Evolutionary conservation across 2,888 invertebrate genomes (phyloP), one percentile per base, ranked within the genome.

Genomic region (Hypena proboscidalis): DNA sequence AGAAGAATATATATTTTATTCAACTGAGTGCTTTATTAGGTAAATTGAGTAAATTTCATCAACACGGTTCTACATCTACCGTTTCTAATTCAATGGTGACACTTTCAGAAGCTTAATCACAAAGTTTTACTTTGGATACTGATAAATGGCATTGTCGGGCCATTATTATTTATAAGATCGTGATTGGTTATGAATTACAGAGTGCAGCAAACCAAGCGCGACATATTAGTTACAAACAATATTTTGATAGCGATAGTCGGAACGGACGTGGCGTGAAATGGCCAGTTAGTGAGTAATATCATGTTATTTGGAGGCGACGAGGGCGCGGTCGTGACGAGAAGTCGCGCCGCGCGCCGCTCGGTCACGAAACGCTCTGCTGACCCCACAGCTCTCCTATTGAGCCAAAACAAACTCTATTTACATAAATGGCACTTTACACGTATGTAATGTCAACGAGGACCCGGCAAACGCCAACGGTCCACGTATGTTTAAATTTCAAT

Each of bases 281-380:
- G 83, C 82, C 87, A 84, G 88, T 89, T 86, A 88, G 86, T 85
- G 80, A 87, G 84, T 85, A 88, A 86, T 87, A 87, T 84, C 84
- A 81, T 85, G 88, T 89, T 85, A 84, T 88, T 85, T 83, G 80
- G 79, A 76, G 74, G 74, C 75, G 83, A 83, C 80, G 81, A 80
- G 79, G 76, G 81, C 76, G 77, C 76, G 69, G 72, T 87, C 89
- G 90, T 88, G 88, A 86, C 83, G 79, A 55, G 61, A 65, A 72
- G 60, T 60, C 61, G 69, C 38, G 35, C 62, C 61, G 73, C 73
- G 79, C 77, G 75, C 77, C 74, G 74, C 68, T 65, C 68, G 78
- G 85, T 89, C 90, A 88, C 90, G 90, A 89, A 77, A 78, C 79
- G 80, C 80, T 81, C 80, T 77, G 85, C 80, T 87, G 90, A 89